Evolutionary conservation across 2,113 vertebrate genomes (phyloP).

Genomic region (Perca flavescens): DNA sequence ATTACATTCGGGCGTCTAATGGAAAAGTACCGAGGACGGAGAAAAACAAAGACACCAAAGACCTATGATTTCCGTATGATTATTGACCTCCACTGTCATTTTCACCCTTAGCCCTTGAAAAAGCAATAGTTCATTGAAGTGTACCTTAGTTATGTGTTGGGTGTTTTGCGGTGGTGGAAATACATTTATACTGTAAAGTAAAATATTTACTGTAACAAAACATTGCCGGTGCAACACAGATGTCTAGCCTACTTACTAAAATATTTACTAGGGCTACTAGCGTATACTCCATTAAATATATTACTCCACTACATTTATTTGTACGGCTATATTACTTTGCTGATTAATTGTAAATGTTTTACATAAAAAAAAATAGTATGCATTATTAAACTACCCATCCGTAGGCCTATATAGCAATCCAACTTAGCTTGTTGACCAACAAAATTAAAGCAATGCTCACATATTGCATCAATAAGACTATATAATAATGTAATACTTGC

Average conservation of each 20-base stretch:
- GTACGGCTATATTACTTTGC: neutral
- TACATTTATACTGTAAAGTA: neutral
- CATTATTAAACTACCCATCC: neutral
- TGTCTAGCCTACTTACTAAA: too few species aligned
- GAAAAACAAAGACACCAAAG: conserved; percentile 25
- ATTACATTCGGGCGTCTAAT: conserved; percentile 45
- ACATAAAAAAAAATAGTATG: neutral
- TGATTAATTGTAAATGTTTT: neutral
- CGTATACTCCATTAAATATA: neutral
- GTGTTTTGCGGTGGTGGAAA: neutral
- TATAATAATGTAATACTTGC: neutral
- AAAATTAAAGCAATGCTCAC: neutral
- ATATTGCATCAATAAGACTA: neutral
- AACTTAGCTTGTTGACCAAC: neutral
- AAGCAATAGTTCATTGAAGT: neutral
- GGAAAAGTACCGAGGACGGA: conserved; percentile 63
- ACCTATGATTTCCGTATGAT: neutral
- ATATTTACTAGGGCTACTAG: too few species aligned
- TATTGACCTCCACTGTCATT: neutral
- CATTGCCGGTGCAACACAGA: too few species aligned
- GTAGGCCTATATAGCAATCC: neutral
- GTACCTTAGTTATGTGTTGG: neutral
- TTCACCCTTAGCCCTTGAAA: neutral
- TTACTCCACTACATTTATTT: neutral
- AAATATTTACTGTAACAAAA: too few species aligned